Base-by-base conservation (phyloP, 2,888 invertebrate species). In the Melinaea marsaeus region DNA sequence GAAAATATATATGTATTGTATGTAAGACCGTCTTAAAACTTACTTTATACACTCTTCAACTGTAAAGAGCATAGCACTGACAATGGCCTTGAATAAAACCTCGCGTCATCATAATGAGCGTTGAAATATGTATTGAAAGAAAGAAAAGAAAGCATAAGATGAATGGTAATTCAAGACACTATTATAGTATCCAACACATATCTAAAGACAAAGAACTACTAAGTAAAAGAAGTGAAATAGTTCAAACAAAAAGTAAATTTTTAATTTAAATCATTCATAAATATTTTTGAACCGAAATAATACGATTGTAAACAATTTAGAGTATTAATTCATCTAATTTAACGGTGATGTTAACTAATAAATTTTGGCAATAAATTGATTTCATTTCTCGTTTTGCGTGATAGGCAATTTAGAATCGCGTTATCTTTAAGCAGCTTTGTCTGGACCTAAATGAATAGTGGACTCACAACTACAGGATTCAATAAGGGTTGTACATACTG, bases 361-460 rank as follows among this genome's bases (percentile, higher is more conserved):
- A 54, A 46, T 45, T 58, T 62, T 42, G 45, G 46, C 35, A 48
- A 48, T 47, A 7, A 35, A 55, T 63, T 55, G 55, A 34, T 45
- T 51, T 59, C 65, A 58, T 58, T 58, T 46, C 37, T 22, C 13
- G 55, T 67, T 67, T 60, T 48, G 58, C 4, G 32, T 66, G 60
- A 61, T 74, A 73, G 76, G 75, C 76, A 81, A 82, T 85, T 75
- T 77, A 74, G 74, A 68, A 71, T 71, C 78, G 81, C 79, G 80
- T 81, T 82, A 83, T 83, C 85, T 82, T 81, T 88, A 88, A 88
- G 86, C 88, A 81, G 86, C 85, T 87, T 87, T 86, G 83, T 81
- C 72, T 78, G 79, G 65, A 67, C 75, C 75, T 74, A 75, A 72
- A 83, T 84, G 79, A 80, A 75, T 75, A 75, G 76, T 58, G 60